Percentiles rank a stretch among this genome's conserved stretches.
Evolutionary conservation across 2,797 vertebrate genomes (phyloP).

Genomic region (Lagorchestes hirsutus): DNA sequence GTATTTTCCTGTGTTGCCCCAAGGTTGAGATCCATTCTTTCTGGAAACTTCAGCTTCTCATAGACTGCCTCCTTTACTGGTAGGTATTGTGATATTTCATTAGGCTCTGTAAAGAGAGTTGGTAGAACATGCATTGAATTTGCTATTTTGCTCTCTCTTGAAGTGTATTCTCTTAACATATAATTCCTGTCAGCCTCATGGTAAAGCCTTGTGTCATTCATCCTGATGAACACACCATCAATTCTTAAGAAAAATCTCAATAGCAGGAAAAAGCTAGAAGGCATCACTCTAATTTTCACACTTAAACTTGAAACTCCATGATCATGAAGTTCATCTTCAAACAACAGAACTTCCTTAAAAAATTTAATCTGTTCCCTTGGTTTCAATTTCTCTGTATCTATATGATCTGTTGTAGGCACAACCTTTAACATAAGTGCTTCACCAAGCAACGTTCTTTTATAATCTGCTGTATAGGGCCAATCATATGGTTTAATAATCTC

Average conservation of each 20-base stretch:
- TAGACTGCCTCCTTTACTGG: constrained; percentile 92
- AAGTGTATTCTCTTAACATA: constrained; percentile 96
- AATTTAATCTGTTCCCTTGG: constrained; percentile 97
- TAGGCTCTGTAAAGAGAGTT: constrained; percentile 94
- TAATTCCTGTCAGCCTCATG: constrained; percentile 94
- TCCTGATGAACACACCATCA: constrained; percentile 96
- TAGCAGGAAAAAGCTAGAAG: constrained; percentile 96
- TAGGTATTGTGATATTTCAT: constrained; percentile 95
- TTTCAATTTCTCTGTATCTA: constrained; percentile 96
- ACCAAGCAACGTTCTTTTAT: constrained; percentile 95
- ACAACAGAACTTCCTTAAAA: constrained; percentile 96
- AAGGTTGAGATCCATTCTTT: constrained; percentile 78
- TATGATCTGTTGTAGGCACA: constrained; percentile 91
- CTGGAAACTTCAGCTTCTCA: constrained; percentile 93
- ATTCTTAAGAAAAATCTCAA: constrained; percentile 96
- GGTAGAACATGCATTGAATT: constrained; percentile 93
- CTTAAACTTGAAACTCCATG: constrained; percentile 97
- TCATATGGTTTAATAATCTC: constrained; percentile 95
- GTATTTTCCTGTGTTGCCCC: constrained; percentile 73
- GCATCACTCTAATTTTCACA: constrained; percentile 99
- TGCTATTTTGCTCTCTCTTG: constrained; percentile 93
- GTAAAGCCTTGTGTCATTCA: constrained; percentile 96
- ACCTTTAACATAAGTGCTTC: constrained; percentile 91
- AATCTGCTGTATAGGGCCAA: constrained; percentile 98
- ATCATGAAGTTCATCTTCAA: constrained; percentile 98